Evolutionary conservation across 1,140 invertebrate species (phyloP).

Genomic region (Oncopodura yosiiana): DNA sequence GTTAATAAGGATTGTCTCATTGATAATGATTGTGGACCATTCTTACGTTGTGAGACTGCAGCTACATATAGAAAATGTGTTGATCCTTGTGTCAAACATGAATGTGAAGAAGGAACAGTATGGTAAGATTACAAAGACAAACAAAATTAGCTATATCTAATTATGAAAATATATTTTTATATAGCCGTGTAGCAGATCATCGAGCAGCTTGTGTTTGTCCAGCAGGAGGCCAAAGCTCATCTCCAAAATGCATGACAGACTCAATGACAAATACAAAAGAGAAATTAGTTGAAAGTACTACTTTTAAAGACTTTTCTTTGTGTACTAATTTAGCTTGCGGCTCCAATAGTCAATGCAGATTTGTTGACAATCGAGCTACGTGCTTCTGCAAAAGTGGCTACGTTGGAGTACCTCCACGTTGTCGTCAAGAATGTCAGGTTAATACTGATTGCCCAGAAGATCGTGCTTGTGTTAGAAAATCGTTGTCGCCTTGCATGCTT

Average conservation of each 20-base stretch:
- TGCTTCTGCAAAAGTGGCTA: conserved; percentile 55
- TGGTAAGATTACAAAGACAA: too few relatives aligned
- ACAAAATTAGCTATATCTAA: too few relatives aligned
- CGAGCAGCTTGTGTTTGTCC: conserved; percentile 37
- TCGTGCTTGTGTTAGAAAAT: conserved; percentile 61
- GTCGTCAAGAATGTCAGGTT: conserved; percentile 65
- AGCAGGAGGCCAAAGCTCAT: conserved; percentile 16
- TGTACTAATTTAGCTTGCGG: conserved; percentile 41
- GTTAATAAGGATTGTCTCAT: conserved; percentile 15
- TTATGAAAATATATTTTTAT: too few relatives aligned
- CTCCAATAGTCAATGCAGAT: conserved; percentile 57
- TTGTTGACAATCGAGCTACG: conserved; percentile 54
- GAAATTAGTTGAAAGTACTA: neutral
- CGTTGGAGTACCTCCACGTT: conserved; percentile 57
- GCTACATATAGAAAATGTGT: conserved; percentile 20
- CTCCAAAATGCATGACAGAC: neutral
- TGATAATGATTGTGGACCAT: conserved; percentile 17
- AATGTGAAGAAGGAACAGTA: conserved; percentile 37
- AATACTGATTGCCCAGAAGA: conserved; percentile 68
- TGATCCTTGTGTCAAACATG: conserved; percentile 28
- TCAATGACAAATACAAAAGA: neutral
- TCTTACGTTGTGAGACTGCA: conserved; percentile 16
- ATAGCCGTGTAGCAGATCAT: conserved; percentile 37
- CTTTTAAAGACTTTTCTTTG: neutral
- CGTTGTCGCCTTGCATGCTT: conserved; percentile 65